phyloP scores from a whole-genome alignment of 2,888 invertebrate species.

The Siphlonurus alternatus region DNA sequence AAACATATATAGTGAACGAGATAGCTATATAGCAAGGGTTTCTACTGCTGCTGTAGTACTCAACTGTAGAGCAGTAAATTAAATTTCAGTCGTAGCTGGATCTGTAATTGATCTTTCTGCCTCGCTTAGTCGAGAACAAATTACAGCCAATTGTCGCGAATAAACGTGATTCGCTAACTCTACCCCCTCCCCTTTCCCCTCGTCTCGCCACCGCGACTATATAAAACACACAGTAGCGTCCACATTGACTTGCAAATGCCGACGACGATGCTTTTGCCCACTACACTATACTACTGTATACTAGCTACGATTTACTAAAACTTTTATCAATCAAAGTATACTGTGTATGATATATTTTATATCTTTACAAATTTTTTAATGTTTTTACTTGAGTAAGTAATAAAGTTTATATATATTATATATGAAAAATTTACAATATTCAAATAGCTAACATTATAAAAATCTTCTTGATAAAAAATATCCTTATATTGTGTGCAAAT shows the following conservation, averaged over 20 bases:
- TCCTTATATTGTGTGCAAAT: no score
- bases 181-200: background rate
- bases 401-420: no score
- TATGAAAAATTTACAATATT: no score
- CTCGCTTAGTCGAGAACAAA: conserved; percentile 3
- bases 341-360: no score
- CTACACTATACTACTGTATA: no score
- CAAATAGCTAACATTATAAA: no score
- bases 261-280: no score
- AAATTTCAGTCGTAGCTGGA: background rate
- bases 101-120: conserved; percentile 2
- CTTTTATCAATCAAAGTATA: no score
- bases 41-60: background rate
- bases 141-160: conserved; percentile 3
- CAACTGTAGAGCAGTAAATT: background rate
- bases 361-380: no score
- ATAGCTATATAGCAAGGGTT: background rate
- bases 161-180: background rate
- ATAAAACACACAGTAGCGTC: background rate
- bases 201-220: background rate
- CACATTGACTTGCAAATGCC: conserved; percentile 2
- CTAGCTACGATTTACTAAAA: no score
- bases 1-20: background rate
- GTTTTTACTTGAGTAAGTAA: no score
- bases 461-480: no score